Evolutionary conservation across 2,888 invertebrate species (phyloP).

Genomic region (Ophraella communa): DNA sequence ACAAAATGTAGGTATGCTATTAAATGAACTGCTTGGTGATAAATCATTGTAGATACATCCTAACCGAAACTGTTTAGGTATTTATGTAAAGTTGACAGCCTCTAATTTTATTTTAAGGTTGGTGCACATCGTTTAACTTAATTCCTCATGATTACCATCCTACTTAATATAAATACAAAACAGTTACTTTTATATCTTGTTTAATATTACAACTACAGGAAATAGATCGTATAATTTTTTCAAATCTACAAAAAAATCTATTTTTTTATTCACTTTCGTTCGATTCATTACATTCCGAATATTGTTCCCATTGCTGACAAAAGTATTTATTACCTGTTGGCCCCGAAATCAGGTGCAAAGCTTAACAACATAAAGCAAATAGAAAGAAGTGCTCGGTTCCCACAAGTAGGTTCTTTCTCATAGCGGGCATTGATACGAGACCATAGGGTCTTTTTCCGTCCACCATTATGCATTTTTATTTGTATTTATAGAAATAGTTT

Average conservation of each 20-base stretch:
- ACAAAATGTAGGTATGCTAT: not conserved
- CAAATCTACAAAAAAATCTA: not conserved
- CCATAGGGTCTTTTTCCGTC: slow-evolving; percentile 7
- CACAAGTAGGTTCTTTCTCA: slow-evolving; percentile 22
- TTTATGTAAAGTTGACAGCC: not conserved
- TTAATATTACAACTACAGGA: not conserved
- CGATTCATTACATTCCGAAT: slow-evolving; percentile 2
- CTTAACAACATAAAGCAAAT: slow-evolving; percentile 17
- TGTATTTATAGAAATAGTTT: slow-evolving; percentile 12
- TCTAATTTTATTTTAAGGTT: not conserved
- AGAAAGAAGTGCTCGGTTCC: slow-evolving; percentile 20
- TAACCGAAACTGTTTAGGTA: not conserved
- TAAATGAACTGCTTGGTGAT: not conserved
- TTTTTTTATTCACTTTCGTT: slow-evolving; percentile 2
- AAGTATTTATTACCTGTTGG: slow-evolving; percentile 28
- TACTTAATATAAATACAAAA: no score
- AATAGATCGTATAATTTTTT: not conserved
- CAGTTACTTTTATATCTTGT: no score
- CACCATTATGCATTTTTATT: slow-evolving; percentile 13
- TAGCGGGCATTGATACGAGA: slow-evolving; percentile 14
- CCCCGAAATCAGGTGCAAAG: slow-evolving; percentile 31
- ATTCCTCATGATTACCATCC: not conserved
- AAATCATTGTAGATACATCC: not conserved
- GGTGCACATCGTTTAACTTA: not conserved
- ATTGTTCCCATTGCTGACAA: slow-evolving; percentile 10